Evolutionary conservation across 2,113 vertebrate species (phyloP), one percentile per base, ranked within the genome.

Genomic region (Herpailurus yagouaroundi): DNA sequence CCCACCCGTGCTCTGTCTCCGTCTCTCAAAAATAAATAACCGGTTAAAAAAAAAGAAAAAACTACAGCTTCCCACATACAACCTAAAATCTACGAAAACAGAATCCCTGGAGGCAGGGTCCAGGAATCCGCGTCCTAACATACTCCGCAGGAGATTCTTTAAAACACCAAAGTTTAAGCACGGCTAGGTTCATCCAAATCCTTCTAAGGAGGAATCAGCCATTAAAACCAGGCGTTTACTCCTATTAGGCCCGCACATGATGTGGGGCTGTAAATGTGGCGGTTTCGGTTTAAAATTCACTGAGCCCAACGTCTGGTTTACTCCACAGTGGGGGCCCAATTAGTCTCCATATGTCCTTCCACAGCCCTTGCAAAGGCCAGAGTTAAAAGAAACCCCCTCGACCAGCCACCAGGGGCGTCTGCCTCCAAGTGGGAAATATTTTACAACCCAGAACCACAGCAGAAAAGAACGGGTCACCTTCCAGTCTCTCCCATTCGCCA

Each of bases 401-500:
- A 96, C 90, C 95, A 82, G 69, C 84, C 77, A 45, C 69, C 57
- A 91, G 64, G 50, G 12, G 7, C 69, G 48, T 38, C 33, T 68
- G 69, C 80, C 57, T 85, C 76, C 71, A 66, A 55, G 77, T 83
- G 7, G 0, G 82, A 97, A 95, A 91, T 85, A 94, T 94, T 92
- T 96, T 76, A 94, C 64, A 76, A 90, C 71, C 95, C 3, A 14
- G 87, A 96, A 81, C 52, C 18, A 13, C 52, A 55, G 79, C 6
- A 81, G 77, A 94, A 92, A 89, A 63, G 52, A 95, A 6, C 23
- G 16, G 57, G 88, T 97, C 94, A 97, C 96, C 96, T 97, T 97
- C 80, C 31, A 69, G 69, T 29, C 57, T 80, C 76, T 92, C 92
- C 80, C 64, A 73, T 77, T 92, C 66, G 11, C 84, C 73, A 69